Percentiles rank a stretch among this genome's conserved stretches.
Evolutionary conservation across 2,797 vertebrate species (phyloP).

Genomic region (Aplochiton taeniatus): DNA sequence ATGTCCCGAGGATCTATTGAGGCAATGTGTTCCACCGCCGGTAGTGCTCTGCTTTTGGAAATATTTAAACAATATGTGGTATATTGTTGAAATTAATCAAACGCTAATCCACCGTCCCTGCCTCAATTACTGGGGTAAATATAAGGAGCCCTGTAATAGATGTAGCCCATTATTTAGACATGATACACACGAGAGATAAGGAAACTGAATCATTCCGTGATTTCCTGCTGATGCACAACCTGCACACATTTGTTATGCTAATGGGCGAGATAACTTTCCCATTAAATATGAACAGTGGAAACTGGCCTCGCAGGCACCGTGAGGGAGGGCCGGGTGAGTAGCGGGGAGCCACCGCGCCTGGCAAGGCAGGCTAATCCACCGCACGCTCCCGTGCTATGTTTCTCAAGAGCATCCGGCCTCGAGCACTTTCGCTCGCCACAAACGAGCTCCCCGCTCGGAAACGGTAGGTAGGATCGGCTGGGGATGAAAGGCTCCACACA

Average conservation of each 20-base stretch:
- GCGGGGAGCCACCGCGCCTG: slow-evolving; percentile 57
- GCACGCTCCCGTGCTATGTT: slow-evolving; percentile 62
- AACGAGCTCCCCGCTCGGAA: slow-evolving; percentile 63
- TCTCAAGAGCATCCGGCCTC: slow-evolving; percentile 64
- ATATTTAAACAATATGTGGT: too few relatives aligned
- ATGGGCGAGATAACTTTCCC: neutral
- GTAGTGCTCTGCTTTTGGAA: too few relatives aligned
- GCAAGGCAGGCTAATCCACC: slow-evolving; percentile 70
- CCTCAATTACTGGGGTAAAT: too few relatives aligned
- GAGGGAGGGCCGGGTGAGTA: slow-evolving; percentile 40
- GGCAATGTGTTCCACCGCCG: too few relatives aligned
- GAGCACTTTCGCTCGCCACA: slow-evolving; percentile 70
- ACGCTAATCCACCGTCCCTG: too few relatives aligned
- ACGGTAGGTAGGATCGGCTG: slow-evolving; percentile 64
- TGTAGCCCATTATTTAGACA: too few relatives aligned
- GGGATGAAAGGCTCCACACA: slow-evolving; percentile 69
- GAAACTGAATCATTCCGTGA: too few relatives aligned
- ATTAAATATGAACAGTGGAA: neutral
- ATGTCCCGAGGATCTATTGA: too few relatives aligned
- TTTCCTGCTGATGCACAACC: too few relatives aligned
- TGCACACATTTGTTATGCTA: neutral
- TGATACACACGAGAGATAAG: too few relatives aligned
- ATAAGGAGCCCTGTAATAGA: too few relatives aligned
- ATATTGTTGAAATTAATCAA: too few relatives aligned
- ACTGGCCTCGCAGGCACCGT: slow-evolving; percentile 50